Evolutionary conservation across 2,888 invertebrate species (phyloP).

Genomic region (Chaitophorus viminalis): DNA sequence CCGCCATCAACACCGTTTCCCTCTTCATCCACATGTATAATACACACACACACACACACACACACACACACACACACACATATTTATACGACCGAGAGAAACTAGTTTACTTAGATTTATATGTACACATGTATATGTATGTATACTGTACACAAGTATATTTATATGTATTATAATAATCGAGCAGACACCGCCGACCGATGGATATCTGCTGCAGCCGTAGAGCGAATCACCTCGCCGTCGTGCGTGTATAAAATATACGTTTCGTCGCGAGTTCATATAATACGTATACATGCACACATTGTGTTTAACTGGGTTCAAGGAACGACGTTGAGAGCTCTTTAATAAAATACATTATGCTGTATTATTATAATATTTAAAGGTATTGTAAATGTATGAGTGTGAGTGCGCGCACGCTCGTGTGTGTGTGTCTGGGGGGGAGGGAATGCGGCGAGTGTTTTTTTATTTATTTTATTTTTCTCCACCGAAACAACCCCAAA

Average conservation of each 20-base stretch:
- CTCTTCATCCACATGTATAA: not conserved
- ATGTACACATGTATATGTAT: too few species aligned
- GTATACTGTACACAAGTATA: not conserved
- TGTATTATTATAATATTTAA: too few species aligned
- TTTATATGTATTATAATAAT: not conserved
- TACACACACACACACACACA: not conserved
- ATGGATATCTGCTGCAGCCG: slow-evolving; percentile 19
- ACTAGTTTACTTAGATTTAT: slow-evolving; percentile 42
- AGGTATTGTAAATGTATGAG: too few species aligned
- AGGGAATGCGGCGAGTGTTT: not conserved
- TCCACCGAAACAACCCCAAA: slow-evolving; percentile 15
- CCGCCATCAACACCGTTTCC: not conserved
- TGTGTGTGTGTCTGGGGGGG: not conserved
- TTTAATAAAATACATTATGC: too few species aligned
- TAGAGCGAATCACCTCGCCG: not conserved
- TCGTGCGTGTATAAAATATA: not conserved
- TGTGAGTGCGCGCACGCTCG: too few species aligned
- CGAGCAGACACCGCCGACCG: not conserved
- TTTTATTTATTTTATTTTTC: not conserved
- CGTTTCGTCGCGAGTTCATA: too few species aligned
- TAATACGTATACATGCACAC: too few species aligned
- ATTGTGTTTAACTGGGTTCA: too few species aligned
- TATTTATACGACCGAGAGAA: not conserved
- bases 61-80: too few species aligned
- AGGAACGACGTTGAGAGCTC: too few species aligned